Conservation (phyloP, 2,113 vertebrate genomes). For the Beaufortia kweichowensis region DNA sequence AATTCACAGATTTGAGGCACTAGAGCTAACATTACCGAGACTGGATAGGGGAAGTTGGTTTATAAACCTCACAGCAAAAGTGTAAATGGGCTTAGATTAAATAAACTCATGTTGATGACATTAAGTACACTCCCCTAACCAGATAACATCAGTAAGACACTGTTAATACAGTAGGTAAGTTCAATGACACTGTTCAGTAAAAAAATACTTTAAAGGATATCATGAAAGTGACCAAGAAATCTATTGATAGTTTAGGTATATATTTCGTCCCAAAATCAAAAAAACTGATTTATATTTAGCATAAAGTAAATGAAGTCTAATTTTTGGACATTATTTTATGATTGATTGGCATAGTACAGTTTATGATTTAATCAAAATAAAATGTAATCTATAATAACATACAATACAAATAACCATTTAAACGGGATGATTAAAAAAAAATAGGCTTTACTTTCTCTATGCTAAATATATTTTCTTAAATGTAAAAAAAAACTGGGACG, state of each 20-base stretch:
- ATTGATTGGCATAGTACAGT: no score
- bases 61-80: background rate
- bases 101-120: background rate
- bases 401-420: no score
- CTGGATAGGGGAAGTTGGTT: background rate
- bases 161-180: constrained; percentile 11
- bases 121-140: background rate
- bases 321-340: no score
- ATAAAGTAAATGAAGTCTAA: no score
- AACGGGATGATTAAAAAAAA: no score
- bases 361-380: no score
- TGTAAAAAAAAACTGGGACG: no score
- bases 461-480: no score
- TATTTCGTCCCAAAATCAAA: background rate
- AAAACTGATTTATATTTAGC: background rate
- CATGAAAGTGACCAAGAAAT: background rate
- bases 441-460: no score
- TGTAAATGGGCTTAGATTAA: constrained; percentile 12
- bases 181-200: background rate
- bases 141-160: background rate
- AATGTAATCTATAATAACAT: no score
- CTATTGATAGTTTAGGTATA: background rate
- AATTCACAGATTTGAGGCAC: constrained; percentile 38
- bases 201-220: background rate
- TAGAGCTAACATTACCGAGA: background rate